Evolutionary conservation across 2,113 vertebrate genomes (phyloP), one percentile per base, ranked within the genome.

Genomic region (Grantiella picta): DNA sequence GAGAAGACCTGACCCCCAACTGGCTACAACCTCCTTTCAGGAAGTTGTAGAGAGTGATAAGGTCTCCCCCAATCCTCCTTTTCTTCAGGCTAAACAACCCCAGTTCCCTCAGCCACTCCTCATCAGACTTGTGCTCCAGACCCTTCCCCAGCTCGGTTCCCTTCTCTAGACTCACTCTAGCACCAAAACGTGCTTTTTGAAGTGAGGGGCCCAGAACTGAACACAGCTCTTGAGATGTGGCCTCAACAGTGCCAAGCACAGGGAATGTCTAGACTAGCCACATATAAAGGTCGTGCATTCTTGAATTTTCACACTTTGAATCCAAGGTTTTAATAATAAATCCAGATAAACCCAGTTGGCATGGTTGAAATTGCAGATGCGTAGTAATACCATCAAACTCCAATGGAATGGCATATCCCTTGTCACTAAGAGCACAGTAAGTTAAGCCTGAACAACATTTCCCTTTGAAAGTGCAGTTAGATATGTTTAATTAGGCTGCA

Each of bases 231-330:
- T 0, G 0, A 82, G 28, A 44, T 66, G 36, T 29, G 33, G 53
- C 16, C 3, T 70, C 19, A 29, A 20, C 20, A 70, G 47, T 38
- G 27, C 27, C 6, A 11, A 29, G 23, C 29, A 15, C 6, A 82
- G 15, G 10, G 11, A 44, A 53, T 25, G 22, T 7, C 28, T 40
- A 53, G 24, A 33, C 35, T n/a, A 82, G 54, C 23, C 44, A 52
- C 10, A 69, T 12, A 59, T 6, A 24, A 11, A 16, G 6, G 14
- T 15, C 1, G 0, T 24, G 6, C 2, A 1, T 27, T 72, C 64
- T 28, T 64, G 4, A 49, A 29, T 73, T 73, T 81, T 72, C 11
- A 4, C n/a, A 80, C 61, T 85, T 61, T 12, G 27, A 59, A 61
- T 60, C 27, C 35, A 44, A 22, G 17, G 10, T 56, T 86, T 76